phyloP scores from a whole-genome alignment of 2,113 vertebrate species.

The Clarias magur region DNA sequence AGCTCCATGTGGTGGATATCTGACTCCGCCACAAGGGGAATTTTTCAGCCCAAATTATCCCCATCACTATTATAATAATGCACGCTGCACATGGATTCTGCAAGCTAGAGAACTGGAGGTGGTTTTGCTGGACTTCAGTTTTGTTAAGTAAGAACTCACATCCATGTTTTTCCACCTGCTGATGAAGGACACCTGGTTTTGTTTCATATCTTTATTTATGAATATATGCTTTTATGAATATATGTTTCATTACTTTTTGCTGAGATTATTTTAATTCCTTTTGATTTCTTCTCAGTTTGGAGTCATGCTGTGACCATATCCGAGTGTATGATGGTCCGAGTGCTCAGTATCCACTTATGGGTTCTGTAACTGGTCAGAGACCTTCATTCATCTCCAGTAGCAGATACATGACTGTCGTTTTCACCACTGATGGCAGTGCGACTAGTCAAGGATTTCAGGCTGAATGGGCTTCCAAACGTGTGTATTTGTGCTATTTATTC shows the following conservation, averaged over 20 bases:
- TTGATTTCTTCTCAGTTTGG: background rate
- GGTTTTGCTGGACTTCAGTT: background rate
- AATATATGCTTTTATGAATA: background rate
- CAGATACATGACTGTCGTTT: conserved; percentile 14
- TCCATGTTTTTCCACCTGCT: background rate
- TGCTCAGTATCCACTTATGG: background rate
- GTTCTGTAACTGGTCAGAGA: background rate
- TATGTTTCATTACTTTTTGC: background rate
- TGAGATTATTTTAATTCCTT: background rate
- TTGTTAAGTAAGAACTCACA: conserved; percentile 1
- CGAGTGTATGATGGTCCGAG: background rate
- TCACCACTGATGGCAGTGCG: background rate
- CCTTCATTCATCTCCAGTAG: background rate
- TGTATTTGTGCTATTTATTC: background rate
- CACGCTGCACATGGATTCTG: conserved; percentile 42
- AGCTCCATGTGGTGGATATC: conserved; percentile 31
- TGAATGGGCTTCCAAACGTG: conserved; percentile 16
- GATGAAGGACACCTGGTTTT: background rate
- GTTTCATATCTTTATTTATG: background rate
- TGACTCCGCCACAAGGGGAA: conserved; percentile 30
- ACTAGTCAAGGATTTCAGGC: conserved; percentile 4
- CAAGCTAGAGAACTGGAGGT: background rate
- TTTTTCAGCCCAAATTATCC: conserved; percentile 40
- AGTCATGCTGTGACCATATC: conserved; percentile 7
- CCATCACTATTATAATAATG: conserved; percentile 55